phyloP scores from a whole-genome alignment of 2,888 invertebrate genomes.

The Cheilosia urbana region DNA sequence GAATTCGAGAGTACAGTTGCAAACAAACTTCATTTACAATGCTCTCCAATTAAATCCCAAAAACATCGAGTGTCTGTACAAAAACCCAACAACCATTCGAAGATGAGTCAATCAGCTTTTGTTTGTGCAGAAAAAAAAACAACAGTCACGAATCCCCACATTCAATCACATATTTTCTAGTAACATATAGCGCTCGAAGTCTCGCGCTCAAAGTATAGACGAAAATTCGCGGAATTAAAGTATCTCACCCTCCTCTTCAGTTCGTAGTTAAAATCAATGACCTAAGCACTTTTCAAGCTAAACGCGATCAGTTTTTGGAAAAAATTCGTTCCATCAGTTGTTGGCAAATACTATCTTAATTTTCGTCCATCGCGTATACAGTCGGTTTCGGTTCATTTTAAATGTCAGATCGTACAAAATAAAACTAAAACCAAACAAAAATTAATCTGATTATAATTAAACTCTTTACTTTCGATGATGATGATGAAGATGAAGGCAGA shows the following conservation, averaged over 20 bases:
- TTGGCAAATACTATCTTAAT: slow-evolving; percentile 21
- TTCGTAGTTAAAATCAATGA: slow-evolving; percentile 51
- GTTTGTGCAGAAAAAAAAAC: background rate
- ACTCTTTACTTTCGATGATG: too few species aligned
- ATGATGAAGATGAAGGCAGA: too few species aligned
- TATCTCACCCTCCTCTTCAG: slow-evolving; percentile 44
- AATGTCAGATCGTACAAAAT: slow-evolving; percentile 37
- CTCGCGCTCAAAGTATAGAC: background rate
- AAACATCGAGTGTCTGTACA: too few species aligned
- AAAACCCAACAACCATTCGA: background rate
- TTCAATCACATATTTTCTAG: background rate
- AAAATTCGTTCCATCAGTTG: slow-evolving; percentile 20
- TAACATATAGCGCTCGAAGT: background rate
- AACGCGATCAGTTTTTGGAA: background rate
- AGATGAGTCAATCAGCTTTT: slow-evolving; percentile 15
- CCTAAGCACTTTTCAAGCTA: slow-evolving; percentile 34
- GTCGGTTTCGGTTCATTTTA: background rate
- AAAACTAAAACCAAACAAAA: background rate
- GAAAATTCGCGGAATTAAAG: slow-evolving; percentile 34
- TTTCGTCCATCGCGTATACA: slow-evolving; percentile 6
- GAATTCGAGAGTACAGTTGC: too few species aligned
- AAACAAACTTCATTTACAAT: too few species aligned
- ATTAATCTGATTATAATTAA: too few species aligned
- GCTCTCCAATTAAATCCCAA: too few species aligned
- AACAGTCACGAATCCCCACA: background rate